Conservation (phyloP, 2,113 vertebrate species). For the Pelecanoides urinatrix region DNA sequence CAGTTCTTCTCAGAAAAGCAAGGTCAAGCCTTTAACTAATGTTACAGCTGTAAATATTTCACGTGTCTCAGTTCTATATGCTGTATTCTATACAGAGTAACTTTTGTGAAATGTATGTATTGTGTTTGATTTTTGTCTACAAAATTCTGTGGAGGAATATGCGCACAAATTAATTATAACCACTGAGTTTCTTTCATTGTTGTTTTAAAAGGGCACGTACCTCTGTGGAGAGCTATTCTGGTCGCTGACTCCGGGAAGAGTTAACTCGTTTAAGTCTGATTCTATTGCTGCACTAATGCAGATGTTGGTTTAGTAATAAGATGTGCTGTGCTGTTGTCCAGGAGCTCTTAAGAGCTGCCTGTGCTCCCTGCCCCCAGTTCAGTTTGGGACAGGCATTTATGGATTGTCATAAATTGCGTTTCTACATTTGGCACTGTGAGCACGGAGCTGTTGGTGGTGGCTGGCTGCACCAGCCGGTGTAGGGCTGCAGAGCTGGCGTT, state of each 20-base stretch:
- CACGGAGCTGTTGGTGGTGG: not conserved
- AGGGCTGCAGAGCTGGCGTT: not conserved
- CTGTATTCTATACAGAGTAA: not conserved
- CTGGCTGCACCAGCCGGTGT: not conserved
- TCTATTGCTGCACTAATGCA: not conserved
- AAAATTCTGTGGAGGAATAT: not conserved
- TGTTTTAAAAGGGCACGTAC: not conserved
- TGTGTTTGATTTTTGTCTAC: not conserved
- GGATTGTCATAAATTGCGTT: not conserved
- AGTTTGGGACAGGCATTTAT: not conserved
- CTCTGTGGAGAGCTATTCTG: not conserved
- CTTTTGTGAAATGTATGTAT: not conserved
- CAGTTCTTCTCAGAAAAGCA: not conserved
- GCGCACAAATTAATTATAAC: not conserved
- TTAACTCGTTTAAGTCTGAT: not conserved
- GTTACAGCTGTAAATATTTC: constrained; percentile 2
- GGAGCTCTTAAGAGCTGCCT: not conserved
- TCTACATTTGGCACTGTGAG: not conserved
- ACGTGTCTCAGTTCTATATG: not conserved
- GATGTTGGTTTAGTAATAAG: not conserved
- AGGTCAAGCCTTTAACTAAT: not conserved
- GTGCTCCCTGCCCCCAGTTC: not conserved
- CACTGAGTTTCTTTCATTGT: not conserved
- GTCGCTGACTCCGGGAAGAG: not conserved
- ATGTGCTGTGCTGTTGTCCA: not conserved